Conservation (phyloP, 1,140 invertebrate species). For the Drosophila eugracilis region DNA sequence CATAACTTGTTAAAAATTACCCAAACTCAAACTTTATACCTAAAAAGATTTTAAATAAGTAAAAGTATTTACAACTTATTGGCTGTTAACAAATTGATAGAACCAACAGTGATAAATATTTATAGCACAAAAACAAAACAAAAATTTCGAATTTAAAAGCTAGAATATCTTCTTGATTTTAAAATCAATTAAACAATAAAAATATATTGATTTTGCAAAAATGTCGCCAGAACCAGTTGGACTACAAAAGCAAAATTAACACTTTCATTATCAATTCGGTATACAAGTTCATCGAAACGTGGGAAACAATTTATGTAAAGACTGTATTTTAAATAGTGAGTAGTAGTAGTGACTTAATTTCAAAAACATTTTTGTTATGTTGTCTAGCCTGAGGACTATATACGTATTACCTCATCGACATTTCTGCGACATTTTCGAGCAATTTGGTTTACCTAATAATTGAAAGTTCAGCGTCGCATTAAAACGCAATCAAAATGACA, state of each 20-base stretch:
- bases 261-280: slow-evolving; percentile 16
- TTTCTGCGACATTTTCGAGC: slow-evolving; percentile 26
- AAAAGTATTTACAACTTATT: no score
- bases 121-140: background rate
- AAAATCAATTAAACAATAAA: background rate
- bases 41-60: no score
- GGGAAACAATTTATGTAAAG: slow-evolving; percentile 25
- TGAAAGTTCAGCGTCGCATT: slow-evolving; percentile 57
- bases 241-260: slow-evolving; percentile 13
- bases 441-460: slow-evolving; percentile 62
- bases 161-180: slow-evolving; percentile 6
- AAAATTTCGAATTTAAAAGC: background rate
- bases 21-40: no score
- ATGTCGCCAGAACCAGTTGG: slow-evolving; percentile 26
- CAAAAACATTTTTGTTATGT: background rate
- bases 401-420: slow-evolving; percentile 49
- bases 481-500: slow-evolving; percentile 72
- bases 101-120: background rate
- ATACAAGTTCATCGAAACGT: slow-evolving; percentile 28
- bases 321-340: background rate
- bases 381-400: slow-evolving; percentile 8
- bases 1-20: no score
- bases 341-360: background rate
- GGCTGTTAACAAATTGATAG: no score
- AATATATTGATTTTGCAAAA: slow-evolving; percentile 5